These are phyloP conservation scores for Cheilosia urbana DNA, from an alignment of 2,888 invertebrate species.

Conservation along the genomic window DNA sequence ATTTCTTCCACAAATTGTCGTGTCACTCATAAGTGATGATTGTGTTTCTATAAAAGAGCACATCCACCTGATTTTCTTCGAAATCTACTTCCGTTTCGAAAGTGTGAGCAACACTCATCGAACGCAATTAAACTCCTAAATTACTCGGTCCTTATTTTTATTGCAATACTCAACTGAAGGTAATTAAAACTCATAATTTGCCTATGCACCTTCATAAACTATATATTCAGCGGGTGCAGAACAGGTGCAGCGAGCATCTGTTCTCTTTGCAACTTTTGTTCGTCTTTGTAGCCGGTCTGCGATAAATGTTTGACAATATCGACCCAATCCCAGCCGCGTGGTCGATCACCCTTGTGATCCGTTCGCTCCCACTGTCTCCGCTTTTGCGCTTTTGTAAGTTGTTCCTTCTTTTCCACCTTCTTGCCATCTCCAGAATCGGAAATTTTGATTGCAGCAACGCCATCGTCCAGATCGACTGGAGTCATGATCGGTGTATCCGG, in stretches of 20 bases:
- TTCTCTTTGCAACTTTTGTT: conserved; percentile 65
- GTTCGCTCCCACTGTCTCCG: conserved; percentile 93
- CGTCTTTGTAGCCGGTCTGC: conserved; percentile 86
- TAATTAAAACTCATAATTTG: conserved; percentile 52
- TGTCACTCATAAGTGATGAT: too few relatives aligned
- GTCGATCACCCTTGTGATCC: conserved; percentile 92
- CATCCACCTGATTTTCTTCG: too few relatives aligned
- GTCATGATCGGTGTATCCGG: conserved; percentile 84
- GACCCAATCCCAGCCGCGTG: conserved; percentile 97
- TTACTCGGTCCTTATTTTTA: conserved; percentile 30
- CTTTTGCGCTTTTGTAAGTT: conserved; percentile 96
- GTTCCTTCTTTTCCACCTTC: conserved; percentile 91
- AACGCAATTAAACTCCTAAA: background rate
- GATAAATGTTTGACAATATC: conserved; percentile 98
- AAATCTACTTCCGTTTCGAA: background rate
- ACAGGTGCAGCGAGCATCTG: conserved; percentile 54
- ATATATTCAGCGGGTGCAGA: conserved; percentile 79
- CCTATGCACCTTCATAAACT: conserved; percentile 45
- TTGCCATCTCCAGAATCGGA: conserved; percentile 80
- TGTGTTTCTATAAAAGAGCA: too few relatives aligned
- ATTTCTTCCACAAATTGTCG: too few relatives aligned
- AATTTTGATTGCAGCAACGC: conserved; percentile 80
- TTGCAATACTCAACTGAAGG: conserved; percentile 62
- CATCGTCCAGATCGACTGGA: conserved; percentile 78
- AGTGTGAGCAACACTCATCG: too few relatives aligned